Evolutionary conservation across 1,140 invertebrate species (phyloP).

Genomic region (honey bee (Apis mellifera)): Amel_HAv3.1 CM009946.2:6658001-6658500

Average conservation of each 20-base stretch:
- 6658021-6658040: no score
- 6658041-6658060: no score
- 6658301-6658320: conserved; percentile 27
- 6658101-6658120: no score
- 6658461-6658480: background rate
- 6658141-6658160: no score
- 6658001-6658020: background rate
- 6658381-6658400: conserved; percentile 18
- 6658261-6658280: conserved; percentile 48
- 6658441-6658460: conserved; percentile 6
- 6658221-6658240: background rate
- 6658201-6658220: background rate
- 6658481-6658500: background rate
- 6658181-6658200: background rate
- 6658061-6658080: no score
- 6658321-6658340: conserved; percentile 4
- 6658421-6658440: background rate
- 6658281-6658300: conserved; percentile 37
- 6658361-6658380: conserved; percentile 39
- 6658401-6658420: conserved; percentile 20
- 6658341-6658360: conserved; percentile 41
- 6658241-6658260: background rate
- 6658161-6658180: background rate
- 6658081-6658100: no score
- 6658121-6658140: no score